These are phyloP conservation scores for Microctenopoma steveboyesi DNA, from an alignment of 2,797 vertebrate species.

Conservation along the genomic window DNA sequence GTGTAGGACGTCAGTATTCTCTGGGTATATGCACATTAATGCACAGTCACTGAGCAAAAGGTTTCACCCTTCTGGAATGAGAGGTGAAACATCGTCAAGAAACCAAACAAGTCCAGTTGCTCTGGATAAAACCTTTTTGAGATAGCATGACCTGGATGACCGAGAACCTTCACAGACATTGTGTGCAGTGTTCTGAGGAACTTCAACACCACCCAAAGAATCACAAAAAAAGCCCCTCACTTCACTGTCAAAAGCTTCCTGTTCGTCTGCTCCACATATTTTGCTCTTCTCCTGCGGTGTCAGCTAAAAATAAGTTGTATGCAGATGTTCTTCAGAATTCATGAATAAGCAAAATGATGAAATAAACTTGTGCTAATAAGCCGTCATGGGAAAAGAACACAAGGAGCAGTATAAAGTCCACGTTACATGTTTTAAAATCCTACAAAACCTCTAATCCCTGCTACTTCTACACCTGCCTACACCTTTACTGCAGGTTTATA, in stretches of 20 bases:
- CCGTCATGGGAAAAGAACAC: conserved; percentile 48
- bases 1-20: too few species aligned
- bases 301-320: conserved; percentile 32
- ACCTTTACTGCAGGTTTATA: conserved; percentile 5
- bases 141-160: too few species aligned
- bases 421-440: conserved; percentile 11
- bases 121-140: too few species aligned
- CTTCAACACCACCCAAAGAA: neutral
- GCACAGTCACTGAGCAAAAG: too few species aligned
- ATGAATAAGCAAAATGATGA: conserved; percentile 63
- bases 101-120: too few species aligned
- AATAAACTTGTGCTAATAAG: conserved; percentile 55
- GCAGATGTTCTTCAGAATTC: conserved; percentile 39
- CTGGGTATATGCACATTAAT: too few species aligned
- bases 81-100: too few species aligned
- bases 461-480: neutral
- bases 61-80: too few species aligned
- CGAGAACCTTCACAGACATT: too few species aligned
- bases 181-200: too few species aligned
- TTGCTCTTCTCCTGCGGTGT: conserved; percentile 14
- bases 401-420: conserved; percentile 32
- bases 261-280: neutral
- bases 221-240: neutral
- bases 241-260: neutral
- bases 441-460: conserved; percentile 6